Evolutionary conservation across 2,113 vertebrate genomes (phyloP), one percentile per base, ranked within the genome.

Genomic region (Paramormyrops kingsleyae): DNA sequence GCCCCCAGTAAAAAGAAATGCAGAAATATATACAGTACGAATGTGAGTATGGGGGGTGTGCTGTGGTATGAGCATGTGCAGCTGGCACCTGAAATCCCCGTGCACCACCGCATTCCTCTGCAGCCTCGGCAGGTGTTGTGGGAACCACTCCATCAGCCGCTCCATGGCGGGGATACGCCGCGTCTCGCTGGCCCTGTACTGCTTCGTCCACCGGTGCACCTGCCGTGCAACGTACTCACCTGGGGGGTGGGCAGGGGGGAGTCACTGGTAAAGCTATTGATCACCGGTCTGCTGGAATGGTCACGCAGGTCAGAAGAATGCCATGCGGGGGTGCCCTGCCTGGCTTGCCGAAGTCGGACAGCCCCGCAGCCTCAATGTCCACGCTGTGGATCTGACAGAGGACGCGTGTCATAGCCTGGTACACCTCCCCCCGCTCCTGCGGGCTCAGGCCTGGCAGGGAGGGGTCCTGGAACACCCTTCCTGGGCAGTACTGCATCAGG

Each of bases 81-180:
- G 42, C 1, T 0, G 24, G 56, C 93, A 97, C 97, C 96, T 97
- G 96, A 96, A 97, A 91, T 96, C 95, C 56, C 97, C 97, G 0
- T 98, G 97, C 50, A 97, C 94, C n/a, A 97, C 27, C 0, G 95
- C 92, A 0, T 83, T 94, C 88, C 35, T 93, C 91, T 96, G 95
- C 21, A 93, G 91, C 5, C 77, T 62, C 4, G 97, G 96, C 0
- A 97, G 92, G 90, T 97, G 97, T 66, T 92, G 91, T 0, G 96
- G 96, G 49, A 97, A 95, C 97, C 97, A 97, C 8, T 95, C 24
- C 0, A 97, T 94, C 87, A 97, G 96, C 88, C 95, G 94, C 92
- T 97, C 97, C 97, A 97, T 96, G 0, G 94, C 92, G 0, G 96
- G 96, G 91, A 97, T 94, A 2, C 90, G n/a, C 0, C 53, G 90